phyloP scores from a whole-genome alignment of 2,113 vertebrate genomes.

The Lepus timidus region DNA sequence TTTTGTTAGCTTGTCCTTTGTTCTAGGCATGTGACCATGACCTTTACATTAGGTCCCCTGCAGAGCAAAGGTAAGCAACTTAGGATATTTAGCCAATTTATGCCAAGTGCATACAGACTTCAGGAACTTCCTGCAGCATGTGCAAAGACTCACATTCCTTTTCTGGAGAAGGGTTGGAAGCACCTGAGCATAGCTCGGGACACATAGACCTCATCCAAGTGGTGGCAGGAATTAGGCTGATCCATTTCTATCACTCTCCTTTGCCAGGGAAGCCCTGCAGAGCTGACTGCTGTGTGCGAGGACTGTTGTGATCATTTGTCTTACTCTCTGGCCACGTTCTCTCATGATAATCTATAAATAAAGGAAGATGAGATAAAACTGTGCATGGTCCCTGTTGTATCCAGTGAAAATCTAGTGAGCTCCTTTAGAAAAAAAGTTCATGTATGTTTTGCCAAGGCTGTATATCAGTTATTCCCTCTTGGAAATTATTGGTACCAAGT shows the following conservation, averaged over 20 bases:
- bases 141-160: neutral
- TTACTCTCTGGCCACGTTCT: neutral
- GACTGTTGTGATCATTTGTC: neutral
- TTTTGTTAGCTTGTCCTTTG: neutral
- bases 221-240: neutral
- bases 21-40: neutral
- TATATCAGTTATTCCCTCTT: neutral
- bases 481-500: neutral
- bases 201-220: neutral
- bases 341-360: neutral
- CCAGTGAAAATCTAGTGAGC: neutral
- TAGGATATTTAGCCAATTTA: neutral
- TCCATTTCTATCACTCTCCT: neutral
- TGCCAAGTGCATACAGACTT: neutral
- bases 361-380: conserved; percentile 6
- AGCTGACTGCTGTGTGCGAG: neutral
- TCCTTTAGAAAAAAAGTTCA: neutral
- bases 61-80: neutral
- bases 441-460: neutral
- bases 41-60: neutral
- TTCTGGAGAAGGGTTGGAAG: neutral
- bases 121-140: neutral
- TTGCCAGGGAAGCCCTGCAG: neutral
- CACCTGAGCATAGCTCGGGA: neutral
- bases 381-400: neutral